Percentiles rank a stretch among this genome's conserved stretches.
Conservation (phyloP, 1,140 invertebrate species). For the Eulimnadia texana region DNA sequence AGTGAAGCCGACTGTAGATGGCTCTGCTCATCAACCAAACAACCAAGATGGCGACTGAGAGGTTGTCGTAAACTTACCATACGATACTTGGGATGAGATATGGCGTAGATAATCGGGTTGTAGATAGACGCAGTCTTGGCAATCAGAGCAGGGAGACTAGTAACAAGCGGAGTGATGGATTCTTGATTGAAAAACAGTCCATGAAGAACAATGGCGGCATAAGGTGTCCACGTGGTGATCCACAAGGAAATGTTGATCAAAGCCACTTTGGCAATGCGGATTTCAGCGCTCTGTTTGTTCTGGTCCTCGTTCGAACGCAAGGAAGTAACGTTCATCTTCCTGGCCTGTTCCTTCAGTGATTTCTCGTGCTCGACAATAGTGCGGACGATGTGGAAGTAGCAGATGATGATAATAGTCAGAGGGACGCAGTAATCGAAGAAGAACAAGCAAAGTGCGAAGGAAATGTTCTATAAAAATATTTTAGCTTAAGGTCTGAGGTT, state of each 20-base stretch:
- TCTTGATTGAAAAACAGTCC: constrained; percentile 22
- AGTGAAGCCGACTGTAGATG: too few relatives aligned
- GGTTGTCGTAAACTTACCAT: constrained; percentile 5
- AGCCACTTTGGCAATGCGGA: constrained; percentile 68
- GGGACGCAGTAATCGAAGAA: constrained; percentile 55
- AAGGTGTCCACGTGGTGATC: constrained; percentile 76
- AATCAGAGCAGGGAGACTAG: constrained; percentile 62
- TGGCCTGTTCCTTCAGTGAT: constrained; percentile 64
- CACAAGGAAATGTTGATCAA: constrained; percentile 65
- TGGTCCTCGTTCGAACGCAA: constrained; percentile 47
- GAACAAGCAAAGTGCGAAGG: constrained; percentile 54
- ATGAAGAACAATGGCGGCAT: constrained; percentile 45
- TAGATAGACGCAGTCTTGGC: constrained; percentile 63
- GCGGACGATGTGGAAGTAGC: constrained; percentile 62
- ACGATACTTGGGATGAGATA: constrained; percentile 25
- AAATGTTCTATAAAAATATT: constrained; percentile 23
- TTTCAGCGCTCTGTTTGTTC: constrained; percentile 53
- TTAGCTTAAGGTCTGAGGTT: background rate
- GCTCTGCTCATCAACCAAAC: too few relatives aligned
- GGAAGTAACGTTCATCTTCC: constrained; percentile 71
- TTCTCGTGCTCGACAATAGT: constrained; percentile 65
- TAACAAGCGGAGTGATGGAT: constrained; percentile 48
- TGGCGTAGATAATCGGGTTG: constrained; percentile 69
- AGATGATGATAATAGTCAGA: constrained; percentile 52
- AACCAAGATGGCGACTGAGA: too few relatives aligned